Percentiles rank a stretch among this genome's conserved stretches.
Evolutionary conservation across 2,888 invertebrate genomes (phyloP).

Genomic region (Pinctada fucata): DNA sequence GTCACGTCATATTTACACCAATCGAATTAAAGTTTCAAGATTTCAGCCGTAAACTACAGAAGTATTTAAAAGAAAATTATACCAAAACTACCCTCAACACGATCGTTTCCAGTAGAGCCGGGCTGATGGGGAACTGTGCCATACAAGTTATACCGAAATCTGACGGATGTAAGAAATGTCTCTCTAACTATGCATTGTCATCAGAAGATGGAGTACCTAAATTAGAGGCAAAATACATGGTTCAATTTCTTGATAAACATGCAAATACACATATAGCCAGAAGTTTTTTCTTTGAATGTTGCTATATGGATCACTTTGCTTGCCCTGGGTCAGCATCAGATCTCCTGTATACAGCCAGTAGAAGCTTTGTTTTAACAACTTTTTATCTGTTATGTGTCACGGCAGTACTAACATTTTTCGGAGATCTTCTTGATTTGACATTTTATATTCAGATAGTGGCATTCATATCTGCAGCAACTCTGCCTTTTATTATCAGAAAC

Average conservation of each 20-base stretch:
- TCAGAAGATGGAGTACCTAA: conserved; percentile 13
- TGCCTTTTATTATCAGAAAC: neutral
- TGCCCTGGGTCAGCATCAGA: conserved; percentile 17
- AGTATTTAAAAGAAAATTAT: conserved; percentile 7
- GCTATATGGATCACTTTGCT: conserved; percentile 18
- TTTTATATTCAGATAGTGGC: neutral
- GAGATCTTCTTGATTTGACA: neutral
- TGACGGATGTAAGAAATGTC: conserved; percentile 6
- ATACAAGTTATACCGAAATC: conserved; percentile 11
- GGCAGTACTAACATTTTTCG: neutral
- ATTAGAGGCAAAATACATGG: conserved; percentile 11
- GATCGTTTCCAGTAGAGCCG: neutral
- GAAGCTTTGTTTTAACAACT: neutral
- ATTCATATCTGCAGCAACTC: neutral
- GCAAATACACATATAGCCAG: conserved; percentile 6
- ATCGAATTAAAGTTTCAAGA: conserved; percentile 6
- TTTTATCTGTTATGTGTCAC: neutral
- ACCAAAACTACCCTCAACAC: neutral
- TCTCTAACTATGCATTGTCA: neutral
- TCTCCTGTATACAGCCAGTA: conserved; percentile 5
- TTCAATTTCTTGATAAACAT: conserved; percentile 12
- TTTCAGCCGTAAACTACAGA: conserved; percentile 12
- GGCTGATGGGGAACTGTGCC: neutral
- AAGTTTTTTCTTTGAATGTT: conserved; percentile 17
- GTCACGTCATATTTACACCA: conserved; percentile 1